phyloP scores from a whole-genome alignment of 2,113 vertebrate genomes.

The Mesembrinibis cayennensis region DNA sequence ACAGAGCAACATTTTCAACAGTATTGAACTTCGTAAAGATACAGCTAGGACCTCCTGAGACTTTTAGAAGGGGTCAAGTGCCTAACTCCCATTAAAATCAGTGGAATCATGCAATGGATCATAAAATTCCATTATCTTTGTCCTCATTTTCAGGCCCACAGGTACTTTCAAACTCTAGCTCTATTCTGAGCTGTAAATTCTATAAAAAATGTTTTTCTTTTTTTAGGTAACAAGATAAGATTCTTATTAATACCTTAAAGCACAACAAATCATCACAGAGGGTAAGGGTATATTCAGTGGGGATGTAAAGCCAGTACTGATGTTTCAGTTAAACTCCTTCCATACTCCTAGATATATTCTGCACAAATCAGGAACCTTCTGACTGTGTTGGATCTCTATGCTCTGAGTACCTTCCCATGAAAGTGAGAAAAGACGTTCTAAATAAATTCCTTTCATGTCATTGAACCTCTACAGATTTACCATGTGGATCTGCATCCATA shows the following conservation, averaged over 20 bases:
- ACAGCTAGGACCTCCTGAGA: neutral
- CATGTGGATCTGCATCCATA: conserved; percentile 93
- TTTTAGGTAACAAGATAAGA: neutral
- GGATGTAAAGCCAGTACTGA: neutral
- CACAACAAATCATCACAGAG: neutral
- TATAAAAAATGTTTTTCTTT: neutral
- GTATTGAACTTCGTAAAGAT: neutral
- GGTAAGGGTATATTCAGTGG: neutral
- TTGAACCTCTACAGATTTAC: conserved; percentile 69
- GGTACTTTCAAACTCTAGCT: neutral
- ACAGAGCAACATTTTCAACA: neutral
- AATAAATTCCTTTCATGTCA: neutral
- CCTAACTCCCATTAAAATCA: neutral
- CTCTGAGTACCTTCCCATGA: neutral
- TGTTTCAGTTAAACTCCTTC: neutral
- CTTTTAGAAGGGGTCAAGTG: neutral
- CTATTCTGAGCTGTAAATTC: neutral
- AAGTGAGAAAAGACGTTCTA: neutral
- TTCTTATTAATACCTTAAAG: neutral
- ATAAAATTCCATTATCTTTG: neutral
- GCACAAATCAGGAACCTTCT: neutral
- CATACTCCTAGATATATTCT: neutral
- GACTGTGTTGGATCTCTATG: neutral
- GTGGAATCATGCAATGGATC: neutral
- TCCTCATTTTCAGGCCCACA: neutral